These are phyloP conservation scores for Loriculus beryllinus DNA, from an alignment of 2,797 vertebrate species.

Conservation along the genomic window DNA sequence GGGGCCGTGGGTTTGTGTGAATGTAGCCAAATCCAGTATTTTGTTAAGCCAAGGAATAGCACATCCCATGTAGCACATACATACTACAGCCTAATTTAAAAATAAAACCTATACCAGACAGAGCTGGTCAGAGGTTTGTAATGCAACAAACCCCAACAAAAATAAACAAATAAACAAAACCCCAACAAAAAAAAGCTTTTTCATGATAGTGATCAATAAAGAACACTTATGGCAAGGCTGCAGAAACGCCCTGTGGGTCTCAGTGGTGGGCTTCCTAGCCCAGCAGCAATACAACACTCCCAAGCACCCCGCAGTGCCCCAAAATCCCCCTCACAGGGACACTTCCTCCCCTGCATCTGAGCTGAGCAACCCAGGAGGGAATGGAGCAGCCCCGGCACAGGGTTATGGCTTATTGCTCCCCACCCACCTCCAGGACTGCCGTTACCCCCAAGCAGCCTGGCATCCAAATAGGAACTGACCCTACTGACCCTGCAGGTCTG, in stretches of 20 bases:
- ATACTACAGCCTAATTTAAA: neutral
- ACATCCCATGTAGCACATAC: neutral
- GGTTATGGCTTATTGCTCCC: neutral
- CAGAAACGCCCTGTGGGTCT: neutral
- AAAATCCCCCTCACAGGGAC: neutral
- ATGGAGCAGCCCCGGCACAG: neutral
- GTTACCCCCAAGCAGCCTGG: neutral
- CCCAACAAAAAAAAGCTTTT: neutral
- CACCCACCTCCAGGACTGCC: neutral
- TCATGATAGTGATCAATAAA: neutral
- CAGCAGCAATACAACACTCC: rapidly evolving
- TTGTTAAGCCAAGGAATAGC: neutral
- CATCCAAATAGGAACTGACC: neutral
- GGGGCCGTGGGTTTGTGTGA: neutral
- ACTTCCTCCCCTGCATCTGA: rapidly evolving
- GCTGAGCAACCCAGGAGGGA: neutral
- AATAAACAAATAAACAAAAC: neutral
- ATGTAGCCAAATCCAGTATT: neutral
- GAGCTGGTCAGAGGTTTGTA: neutral
- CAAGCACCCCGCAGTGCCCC: neutral
- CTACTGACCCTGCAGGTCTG: neutral
- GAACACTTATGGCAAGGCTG: neutral
- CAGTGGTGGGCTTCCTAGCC: neutral
- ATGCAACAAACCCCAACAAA: neutral
- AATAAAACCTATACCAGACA: neutral